Percentiles rank a stretch among this genome's conserved stretches.
These are phyloP conservation scores for Taeniopygia guttata DNA, from an alignment of 2,797 vertebrate species.

Conservation along the genomic window DNA sequence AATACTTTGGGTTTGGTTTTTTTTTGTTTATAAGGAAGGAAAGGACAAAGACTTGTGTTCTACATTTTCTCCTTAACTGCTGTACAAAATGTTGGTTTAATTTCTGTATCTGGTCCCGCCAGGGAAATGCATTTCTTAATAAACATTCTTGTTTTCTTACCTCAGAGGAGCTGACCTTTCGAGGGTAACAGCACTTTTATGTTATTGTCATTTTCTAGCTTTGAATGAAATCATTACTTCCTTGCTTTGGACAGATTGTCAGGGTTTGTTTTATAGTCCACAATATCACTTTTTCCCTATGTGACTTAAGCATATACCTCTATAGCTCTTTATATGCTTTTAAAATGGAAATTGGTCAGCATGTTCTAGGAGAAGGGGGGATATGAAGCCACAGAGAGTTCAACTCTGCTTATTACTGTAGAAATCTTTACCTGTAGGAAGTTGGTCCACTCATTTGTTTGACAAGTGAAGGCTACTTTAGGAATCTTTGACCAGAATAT, in stretches of 20 bases:
- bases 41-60: not conserved
- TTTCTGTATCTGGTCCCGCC: not conserved
- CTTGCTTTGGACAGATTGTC: not conserved
- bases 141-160: not conserved
- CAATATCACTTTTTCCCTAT: not conserved
- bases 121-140: not conserved
- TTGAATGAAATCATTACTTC: not conserved
- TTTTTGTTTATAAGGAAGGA: not conserved
- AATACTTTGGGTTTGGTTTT: rapidly evolving
- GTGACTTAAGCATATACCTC: not conserved
- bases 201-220: not conserved
- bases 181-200: not conserved
- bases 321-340: not conserved
- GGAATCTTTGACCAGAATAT: not conserved
- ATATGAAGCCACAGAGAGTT: not conserved
- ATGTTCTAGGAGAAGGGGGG: not conserved
- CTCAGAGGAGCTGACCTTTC: not conserved
- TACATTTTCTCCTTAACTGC: not conserved
- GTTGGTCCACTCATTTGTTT: not conserved
- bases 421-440: not conserved
- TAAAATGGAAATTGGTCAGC: not conserved
- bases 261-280: not conserved
- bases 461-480: not conserved
- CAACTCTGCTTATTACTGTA: not conserved
- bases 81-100: not conserved